Base-by-base conservation (phyloP, 2,113 vertebrate species). In the Toxotes chatareus region DNA sequence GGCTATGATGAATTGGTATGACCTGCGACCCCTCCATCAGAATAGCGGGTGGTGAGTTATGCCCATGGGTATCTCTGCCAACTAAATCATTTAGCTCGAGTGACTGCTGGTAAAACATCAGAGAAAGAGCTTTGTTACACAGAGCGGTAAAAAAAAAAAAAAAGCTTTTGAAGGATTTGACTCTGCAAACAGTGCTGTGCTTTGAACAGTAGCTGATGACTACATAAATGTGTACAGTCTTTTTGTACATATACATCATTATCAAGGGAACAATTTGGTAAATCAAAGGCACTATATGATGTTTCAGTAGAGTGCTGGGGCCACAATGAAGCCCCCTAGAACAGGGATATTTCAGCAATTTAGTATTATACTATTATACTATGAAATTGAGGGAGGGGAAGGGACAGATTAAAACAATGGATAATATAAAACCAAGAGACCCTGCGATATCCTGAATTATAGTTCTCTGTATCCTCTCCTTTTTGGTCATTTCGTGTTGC, bases 1-100 rank as follows among this genome's bases (percentile, higher is more conserved):
- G 42, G 60, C 62, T 56, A 17, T 87, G 86, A 91, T 87, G 80
- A 86, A 91, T 80, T 70, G 55, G 47, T 70, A 4, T 73, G 82
- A 86, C 84, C 88, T 63, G 1, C 81, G 82, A 89, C 76, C 69
- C 16, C 61, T 63, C 42, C 61, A 71, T 79, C 82, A 71, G 79
- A 86, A 70, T 72, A 59, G 31, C 55, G 71, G 61, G 44, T 63
- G 57, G 55, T 56, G 75, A 68, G 69, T 82, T 73, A 73, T 73
- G 61, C 66, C 80, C 32, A 2, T 46, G 80, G 79, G 80, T 69
- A 82, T 84, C 68, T 61, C 21, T 80, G 77, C 78, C 72, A 71
- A 49, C 1, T 59, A 68, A 83, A 86, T 88, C 78, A 66, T 80
- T 82, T 57, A 76, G 55, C 53, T 70, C 44, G 51, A 84, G 59